phyloP scores from a whole-genome alignment of 2,113 vertebrate species.

The Sander lucioperca region DNA sequence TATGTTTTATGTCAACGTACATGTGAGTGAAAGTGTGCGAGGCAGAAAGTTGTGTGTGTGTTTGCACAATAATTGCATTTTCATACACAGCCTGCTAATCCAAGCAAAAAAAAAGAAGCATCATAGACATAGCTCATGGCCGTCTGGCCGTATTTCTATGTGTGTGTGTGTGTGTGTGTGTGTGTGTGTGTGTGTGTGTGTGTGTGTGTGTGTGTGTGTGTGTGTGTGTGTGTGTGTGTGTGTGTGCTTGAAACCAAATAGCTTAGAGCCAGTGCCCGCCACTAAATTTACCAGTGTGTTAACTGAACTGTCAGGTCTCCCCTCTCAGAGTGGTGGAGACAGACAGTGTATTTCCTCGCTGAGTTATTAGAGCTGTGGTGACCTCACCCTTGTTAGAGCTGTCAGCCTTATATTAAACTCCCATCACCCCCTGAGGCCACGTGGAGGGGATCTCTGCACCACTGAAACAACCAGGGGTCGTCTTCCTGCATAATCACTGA shows the following conservation, averaged over 20 bases:
- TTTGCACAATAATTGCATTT: slow-evolving; percentile 33
- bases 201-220: slow-evolving; percentile 28
- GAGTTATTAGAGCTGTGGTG: slow-evolving; percentile 79
- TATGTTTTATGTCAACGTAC: slow-evolving; percentile 21
- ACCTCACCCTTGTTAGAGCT: slow-evolving; percentile 82
- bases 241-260: slow-evolving; percentile 78
- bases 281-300: slow-evolving; percentile 84
- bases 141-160: slow-evolving; percentile 52
- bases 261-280: slow-evolving; percentile 63
- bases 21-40: background rate
- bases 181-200: slow-evolving; percentile 51
- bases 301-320: slow-evolving; percentile 78
- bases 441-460: slow-evolving; percentile 44
- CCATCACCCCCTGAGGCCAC: slow-evolving; percentile 65
- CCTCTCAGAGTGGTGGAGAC: slow-evolving; percentile 73
- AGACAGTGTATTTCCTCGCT: slow-evolving; percentile 79
- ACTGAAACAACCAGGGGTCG: slow-evolving; percentile 23
- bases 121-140: slow-evolving; percentile 25
- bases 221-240: background rate
- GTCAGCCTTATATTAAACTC: slow-evolving; percentile 82
- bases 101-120: slow-evolving; percentile 56
- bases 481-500: slow-evolving; percentile 38
- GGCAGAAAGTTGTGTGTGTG: slow-evolving; percentile 6
- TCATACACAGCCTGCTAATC: slow-evolving; percentile 41
- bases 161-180: slow-evolving; percentile 50